phyloP scores from a whole-genome alignment of 1,140 invertebrate species.

The Aphis gossypii region DNA sequence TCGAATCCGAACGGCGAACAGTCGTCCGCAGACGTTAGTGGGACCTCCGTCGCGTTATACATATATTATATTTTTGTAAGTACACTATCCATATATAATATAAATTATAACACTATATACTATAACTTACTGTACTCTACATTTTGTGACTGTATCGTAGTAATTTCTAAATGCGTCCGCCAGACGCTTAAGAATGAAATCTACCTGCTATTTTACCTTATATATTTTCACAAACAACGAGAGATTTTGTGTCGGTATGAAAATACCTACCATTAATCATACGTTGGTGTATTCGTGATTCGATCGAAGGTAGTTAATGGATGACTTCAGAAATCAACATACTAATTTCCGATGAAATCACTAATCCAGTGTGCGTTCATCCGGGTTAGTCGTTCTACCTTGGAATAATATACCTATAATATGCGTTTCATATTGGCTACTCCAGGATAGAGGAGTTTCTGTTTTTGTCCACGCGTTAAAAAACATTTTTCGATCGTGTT shows the following conservation, averaged over 20 bases:
- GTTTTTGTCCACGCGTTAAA: neutral
- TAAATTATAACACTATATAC: neutral
- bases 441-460: neutral
- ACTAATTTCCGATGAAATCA: neutral
- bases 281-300: neutral
- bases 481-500: neutral
- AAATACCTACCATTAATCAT: neutral
- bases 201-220: neutral
- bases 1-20: constrained; percentile 14
- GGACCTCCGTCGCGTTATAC: constrained; percentile 38
- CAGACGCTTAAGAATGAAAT: neutral
- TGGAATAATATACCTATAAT: neutral
- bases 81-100: constrained; percentile 13
- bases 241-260: neutral
- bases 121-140: neutral
- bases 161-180: neutral
- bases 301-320: neutral
- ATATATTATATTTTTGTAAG: constrained; percentile 43
- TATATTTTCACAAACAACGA: neutral
- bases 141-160: neutral
- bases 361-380: neutral
- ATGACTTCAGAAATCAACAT: neutral
- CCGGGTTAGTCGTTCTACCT: neutral
- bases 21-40: constrained; percentile 44
- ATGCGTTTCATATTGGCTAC: neutral